Evolutionary conservation across 2,797 vertebrate genomes (phyloP).

Genomic region (Coregonus sp.): DNA sequence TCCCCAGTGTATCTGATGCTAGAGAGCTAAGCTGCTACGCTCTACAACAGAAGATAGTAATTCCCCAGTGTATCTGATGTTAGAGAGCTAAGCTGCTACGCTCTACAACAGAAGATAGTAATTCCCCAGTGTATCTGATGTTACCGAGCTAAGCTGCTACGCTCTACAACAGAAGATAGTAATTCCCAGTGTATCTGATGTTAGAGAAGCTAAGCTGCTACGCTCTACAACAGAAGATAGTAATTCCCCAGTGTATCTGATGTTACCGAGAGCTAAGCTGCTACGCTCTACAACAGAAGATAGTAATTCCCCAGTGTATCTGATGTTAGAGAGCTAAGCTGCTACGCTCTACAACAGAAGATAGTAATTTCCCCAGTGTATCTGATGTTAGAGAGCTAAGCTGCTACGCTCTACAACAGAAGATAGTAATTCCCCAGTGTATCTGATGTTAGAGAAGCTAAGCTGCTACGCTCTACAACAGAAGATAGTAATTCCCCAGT

Average conservation of each 20-base stretch:
- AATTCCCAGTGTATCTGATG: no score
- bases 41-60: constrained; percentile 1
- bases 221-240: no score
- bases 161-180: no score
- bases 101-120: constrained; percentile 1
- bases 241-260: no score
- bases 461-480: background rate
- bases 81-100: background rate
- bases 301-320: constrained; percentile 29
- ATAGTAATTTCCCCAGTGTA: constrained; percentile 11
- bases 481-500: background rate
- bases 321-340: background rate
- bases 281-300: no score
- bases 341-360: no score
- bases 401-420: background rate
- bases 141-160: background rate
- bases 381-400: constrained; percentile 1
- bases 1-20: constrained; percentile 20
- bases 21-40: background rate
- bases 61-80: constrained; percentile 25
- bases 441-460: constrained; percentile 20
- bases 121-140: constrained; percentile 20
- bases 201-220: no score
- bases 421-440: constrained; percentile 11
- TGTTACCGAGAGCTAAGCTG: no score